phyloP scores from a whole-genome alignment of 2,888 invertebrate species.

The Lepidocyrtoides sp. region DNA sequence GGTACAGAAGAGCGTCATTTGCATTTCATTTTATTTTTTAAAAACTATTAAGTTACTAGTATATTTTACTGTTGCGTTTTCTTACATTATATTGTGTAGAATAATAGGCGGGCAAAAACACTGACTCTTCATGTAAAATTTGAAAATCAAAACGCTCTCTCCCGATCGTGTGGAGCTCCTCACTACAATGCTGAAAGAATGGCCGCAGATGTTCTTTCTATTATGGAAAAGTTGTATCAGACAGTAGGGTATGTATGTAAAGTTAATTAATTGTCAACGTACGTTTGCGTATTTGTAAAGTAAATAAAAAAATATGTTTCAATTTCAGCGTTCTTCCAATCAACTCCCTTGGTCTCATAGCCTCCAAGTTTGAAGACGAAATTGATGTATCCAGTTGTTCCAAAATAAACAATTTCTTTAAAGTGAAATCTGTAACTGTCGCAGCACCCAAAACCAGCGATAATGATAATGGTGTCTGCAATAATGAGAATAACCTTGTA shows the following conservation, averaged over 20 bases:
- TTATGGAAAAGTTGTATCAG: constrained; percentile 89
- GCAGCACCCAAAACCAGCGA: not conserved
- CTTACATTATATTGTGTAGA: constrained; percentile 87
- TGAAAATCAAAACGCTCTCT: constrained; percentile 88
- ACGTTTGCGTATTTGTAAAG: not conserved
- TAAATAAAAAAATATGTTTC: not conserved
- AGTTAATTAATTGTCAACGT: too few relatives aligned
- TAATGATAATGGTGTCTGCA: not conserved
- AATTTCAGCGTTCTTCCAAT: constrained; percentile 86
- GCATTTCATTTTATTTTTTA: too few relatives aligned
- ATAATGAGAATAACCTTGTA: too few relatives aligned
- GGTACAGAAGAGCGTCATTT: too few relatives aligned
- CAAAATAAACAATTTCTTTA: constrained; percentile 82
- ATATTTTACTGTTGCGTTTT: constrained; percentile 51
- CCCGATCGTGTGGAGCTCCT: constrained; percentile 86
- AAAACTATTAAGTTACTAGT: too few relatives aligned
- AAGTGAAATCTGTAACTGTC: constrained; percentile 30
- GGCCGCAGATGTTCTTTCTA: constrained; percentile 89
- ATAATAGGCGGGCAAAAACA: constrained; percentile 93
- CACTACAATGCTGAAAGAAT: constrained; percentile 91
- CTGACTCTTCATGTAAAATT: constrained; percentile 92
- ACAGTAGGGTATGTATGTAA: constrained; percentile 78
- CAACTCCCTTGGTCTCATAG: constrained; percentile 86
- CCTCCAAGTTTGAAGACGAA: constrained; percentile 86
- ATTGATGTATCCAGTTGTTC: constrained; percentile 62